Base-by-base conservation (phyloP, 2,113 vertebrate genomes). In the Prietella phreatophila region DNA sequence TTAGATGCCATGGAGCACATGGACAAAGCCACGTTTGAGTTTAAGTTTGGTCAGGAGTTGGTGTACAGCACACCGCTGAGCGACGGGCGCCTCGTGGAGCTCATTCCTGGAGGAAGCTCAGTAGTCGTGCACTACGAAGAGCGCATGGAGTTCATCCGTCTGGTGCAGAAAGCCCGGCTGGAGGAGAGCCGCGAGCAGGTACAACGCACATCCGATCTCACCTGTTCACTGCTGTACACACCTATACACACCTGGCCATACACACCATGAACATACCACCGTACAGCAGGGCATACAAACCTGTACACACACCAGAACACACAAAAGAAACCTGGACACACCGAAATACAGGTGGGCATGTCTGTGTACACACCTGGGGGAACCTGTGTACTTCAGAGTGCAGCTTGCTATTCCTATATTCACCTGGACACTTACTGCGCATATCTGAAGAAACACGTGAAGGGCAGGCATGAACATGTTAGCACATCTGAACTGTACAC, bases 141-240 rank as follows among this genome's bases (percentile, higher is more conserved):
- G 90, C 97, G 98, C 69, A 93, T 86, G 60, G 96, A 97, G 85
- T 99, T 99, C 92, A 95, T 97, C 92, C 94, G 86, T 3, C 94
- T 99, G 93, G 97, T 99, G 88, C 96, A 97, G 93, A 97, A 96
- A 89, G 95, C 95, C 67, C 96, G 97, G 1, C 95, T 99, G 47
- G 96, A 97, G 91, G 98, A 99, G 94, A 97, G 97, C 95, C 96
- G 95, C 89, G 97, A 98, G 89, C 98, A 99, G 98, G 98, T 99
- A 93, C 84, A 17, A 20, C 19, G 63, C 76, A 36, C 75, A 86
- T 60, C 19, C 10, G 47, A 50, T 50, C 47, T 50, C 9, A 85
- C 19, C 65, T 84, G 20, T 36, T 69, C 9, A 86, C 60, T 53
- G 60, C 76, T 65, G 33, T 22, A 61, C n/a, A 25, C 17, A 5